Percentiles rank a stretch among this genome's conserved stretches.
phyloP scores from a whole-genome alignment of 1,140 invertebrate genomes.

The Drosophila hydei region DNA sequence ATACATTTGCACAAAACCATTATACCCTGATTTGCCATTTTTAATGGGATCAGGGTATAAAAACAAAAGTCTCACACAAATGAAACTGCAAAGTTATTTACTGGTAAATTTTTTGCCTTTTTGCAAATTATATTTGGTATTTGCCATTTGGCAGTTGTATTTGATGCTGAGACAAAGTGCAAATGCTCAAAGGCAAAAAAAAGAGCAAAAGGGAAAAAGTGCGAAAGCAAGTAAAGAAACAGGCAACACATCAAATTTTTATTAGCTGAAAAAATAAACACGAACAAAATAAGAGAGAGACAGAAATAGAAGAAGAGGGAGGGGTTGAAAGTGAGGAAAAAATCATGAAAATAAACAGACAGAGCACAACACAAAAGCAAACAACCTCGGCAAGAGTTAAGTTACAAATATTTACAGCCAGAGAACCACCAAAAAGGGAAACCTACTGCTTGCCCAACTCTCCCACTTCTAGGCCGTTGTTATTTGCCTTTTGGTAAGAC shows the following conservation, averaged over 20 bases:
- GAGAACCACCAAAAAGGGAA: conserved; percentile 9
- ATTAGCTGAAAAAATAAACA: conserved; percentile 70
- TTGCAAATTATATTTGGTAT: conserved; percentile 9
- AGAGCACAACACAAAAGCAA: conserved; percentile 58
- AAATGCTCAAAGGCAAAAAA: conserved; percentile 42
- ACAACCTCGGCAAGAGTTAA: conserved; percentile 73
- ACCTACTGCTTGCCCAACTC: no score
- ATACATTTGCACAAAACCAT: no score
- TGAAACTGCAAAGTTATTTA: background rate
- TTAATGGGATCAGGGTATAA: no score
- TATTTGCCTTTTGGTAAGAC: conserved; percentile 62
- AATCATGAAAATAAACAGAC: conserved; percentile 66
- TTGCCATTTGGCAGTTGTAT: conserved; percentile 1
- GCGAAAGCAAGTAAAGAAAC: conserved; percentile 18
- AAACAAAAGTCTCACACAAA: background rate
- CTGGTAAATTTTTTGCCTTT: background rate
- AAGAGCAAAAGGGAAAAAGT: conserved; percentile 4
- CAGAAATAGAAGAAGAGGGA: conserved; percentile 1
- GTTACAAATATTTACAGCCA: conserved; percentile 76
- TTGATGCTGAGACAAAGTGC: conserved; percentile 20
- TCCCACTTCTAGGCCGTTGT: conserved; percentile 3
- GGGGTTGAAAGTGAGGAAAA: conserved; percentile 12
- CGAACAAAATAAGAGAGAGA: background rate
- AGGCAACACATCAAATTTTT: conserved; percentile 72
- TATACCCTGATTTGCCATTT: no score